Base-by-base conservation (phyloP, 2,797 vertebrate species). In the Sebastes diploproa region DNA sequence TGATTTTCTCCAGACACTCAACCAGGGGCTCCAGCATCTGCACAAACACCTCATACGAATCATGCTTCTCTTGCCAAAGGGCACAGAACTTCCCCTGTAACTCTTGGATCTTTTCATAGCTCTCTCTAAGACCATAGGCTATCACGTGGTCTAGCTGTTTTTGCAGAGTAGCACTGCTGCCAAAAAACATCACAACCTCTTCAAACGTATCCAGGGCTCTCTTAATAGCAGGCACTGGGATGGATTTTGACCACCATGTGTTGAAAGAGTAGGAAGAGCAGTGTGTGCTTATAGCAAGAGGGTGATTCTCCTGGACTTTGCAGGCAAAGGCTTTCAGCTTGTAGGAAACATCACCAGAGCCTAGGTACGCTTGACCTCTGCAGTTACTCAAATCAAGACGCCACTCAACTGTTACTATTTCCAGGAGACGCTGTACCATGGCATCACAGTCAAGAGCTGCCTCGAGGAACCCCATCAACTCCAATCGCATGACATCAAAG, bases 291-390 rank as follows among this genome's bases (percentile, higher is more conserved):
- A 96, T 96, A 34, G 96, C 96, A 12, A 96, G 96, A 27, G 96
- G 96, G 75, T 95, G 91, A 70, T 91, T 95, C 83, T 96, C 96
- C 87, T 96, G 96, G 63, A 96, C 93, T 93, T 95, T 96, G 84
- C 95, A 96, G 22, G 96, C 96, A 85, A 96, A 96, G 1, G 96
- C 96, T 88, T 96, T 96, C 38, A 96, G 92, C 88, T 96, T 96
- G 81, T 96, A 96, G 20, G 95, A 94, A 27, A 96, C 93, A 2
- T 96, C 94, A 1, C 96, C 96, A 4, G 96, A 96, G 42, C 96
- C 96, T 2, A 96, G 83, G 89, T 96, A 96, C 6, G 96, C 96
- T 80, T 96, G 96, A 72, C 96, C 96, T 86, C 96, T 86, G 83
- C 96, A 96, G 89, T 95, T 95, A 23, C 90, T 95, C 59, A 96